These are phyloP conservation scores for Dioctria linearis DNA, from an alignment of 2,888 invertebrate species.

Conservation along the genomic window DNA sequence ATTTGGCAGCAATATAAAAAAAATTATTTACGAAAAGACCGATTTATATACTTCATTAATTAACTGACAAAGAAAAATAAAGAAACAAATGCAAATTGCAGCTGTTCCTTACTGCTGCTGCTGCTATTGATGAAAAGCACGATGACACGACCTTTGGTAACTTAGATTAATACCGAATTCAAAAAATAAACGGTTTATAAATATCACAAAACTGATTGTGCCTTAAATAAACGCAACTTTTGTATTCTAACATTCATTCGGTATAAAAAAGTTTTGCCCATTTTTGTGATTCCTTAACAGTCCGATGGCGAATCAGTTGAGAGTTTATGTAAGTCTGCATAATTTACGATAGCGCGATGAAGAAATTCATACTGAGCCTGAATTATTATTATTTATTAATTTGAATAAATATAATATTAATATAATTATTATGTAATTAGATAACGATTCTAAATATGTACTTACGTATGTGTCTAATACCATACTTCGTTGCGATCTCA, in stretches of 20 bases:
- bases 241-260: conserved; percentile 42
- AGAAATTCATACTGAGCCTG: conserved; percentile 95
- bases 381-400: conserved; percentile 59
- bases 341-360: conserved; percentile 92
- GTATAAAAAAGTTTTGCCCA: conserved; percentile 40
- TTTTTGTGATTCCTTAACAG: conserved; percentile 56
- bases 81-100: not conserved
- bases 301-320: conserved; percentile 66
- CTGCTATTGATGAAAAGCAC: not conserved
- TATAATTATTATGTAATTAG: not conserved
- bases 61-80: conserved; percentile 10
- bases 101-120: not conserved
- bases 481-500: conserved; percentile 86
- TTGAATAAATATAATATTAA: conserved; percentile 56
- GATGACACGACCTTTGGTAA: conserved; percentile 48
- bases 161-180: conserved; percentile 47
- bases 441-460: not conserved
- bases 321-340: conserved; percentile 88
- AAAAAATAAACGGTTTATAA: conserved; percentile 48
- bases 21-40: conserved; percentile 42
- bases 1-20: conserved; percentile 41
- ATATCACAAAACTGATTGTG: conserved; percentile 57
- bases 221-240: conserved; percentile 53
- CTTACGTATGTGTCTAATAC: conserved; percentile 82
- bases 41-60: conserved; percentile 36